Conservation (phyloP, 2,113 vertebrate genomes). For the Myotis brandtii region DNA sequence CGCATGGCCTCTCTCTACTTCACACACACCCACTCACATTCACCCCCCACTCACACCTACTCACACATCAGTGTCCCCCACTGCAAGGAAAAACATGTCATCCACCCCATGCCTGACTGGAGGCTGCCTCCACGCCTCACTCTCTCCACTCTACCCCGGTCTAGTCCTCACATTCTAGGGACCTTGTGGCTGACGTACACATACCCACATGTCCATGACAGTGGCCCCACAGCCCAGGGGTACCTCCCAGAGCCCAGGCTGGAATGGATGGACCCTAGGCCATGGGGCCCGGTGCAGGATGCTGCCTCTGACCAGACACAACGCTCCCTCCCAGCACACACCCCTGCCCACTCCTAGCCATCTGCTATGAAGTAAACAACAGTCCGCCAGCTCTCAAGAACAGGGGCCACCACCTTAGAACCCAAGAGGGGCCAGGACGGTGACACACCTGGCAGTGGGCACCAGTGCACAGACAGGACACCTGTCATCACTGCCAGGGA, state of each 20-base stretch:
- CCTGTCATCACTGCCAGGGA: neutral
- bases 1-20: neutral
- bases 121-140: fast-evolving
- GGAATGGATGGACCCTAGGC: neutral
- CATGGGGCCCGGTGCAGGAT: neutral
- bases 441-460: neutral
- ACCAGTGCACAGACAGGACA: neutral
- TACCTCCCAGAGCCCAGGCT: neutral
- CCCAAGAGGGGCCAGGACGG: neutral
- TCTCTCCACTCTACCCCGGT: neutral
- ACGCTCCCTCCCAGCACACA: neutral
- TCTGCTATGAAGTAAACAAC: neutral
- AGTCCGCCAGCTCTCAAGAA: neutral
- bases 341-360: neutral
- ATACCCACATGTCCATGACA: fast-evolving
- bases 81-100: fast-evolving
- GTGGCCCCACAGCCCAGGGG: neutral
- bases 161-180: neutral
- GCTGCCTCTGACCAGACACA: neutral
- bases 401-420: neutral
- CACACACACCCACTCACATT: neutral
- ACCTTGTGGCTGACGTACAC: neutral
- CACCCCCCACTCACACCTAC: neutral
- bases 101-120: fast-evolving
- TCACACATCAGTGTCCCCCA: fast-evolving